These are phyloP conservation scores for Sphaerophoria rueppellii DNA, from an alignment of 2,888 invertebrate genomes.

Conservation along the genomic window DNA sequence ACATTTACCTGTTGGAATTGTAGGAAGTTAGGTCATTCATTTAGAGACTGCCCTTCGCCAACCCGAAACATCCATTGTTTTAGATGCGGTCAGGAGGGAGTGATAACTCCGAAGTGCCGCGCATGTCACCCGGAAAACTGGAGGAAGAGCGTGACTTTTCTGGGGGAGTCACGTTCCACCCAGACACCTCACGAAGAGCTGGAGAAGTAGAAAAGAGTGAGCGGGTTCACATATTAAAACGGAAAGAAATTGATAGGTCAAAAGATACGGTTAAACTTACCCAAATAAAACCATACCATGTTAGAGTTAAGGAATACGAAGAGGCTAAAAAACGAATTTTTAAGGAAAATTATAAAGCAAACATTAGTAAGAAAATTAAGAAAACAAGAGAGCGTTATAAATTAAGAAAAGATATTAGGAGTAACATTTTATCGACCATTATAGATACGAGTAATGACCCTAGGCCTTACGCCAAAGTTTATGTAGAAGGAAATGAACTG, in stretches of 20 bases:
- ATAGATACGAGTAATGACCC: no score
- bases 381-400: neutral
- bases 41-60: neutral
- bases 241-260: neutral
- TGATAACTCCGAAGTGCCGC: neutral
- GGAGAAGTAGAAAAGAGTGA: neutral
- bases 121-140: slow-evolving; percentile 1
- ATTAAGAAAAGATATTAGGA: no score
- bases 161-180: slow-evolving; percentile 5
- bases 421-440: no score
- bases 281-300: neutral
- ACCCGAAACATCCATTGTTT: neutral
- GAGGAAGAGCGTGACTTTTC: neutral
- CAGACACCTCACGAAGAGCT: neutral
- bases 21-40: neutral
- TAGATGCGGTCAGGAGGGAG: neutral
- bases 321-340: neutral
- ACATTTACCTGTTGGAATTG: neutral
- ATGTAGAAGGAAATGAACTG: no score
- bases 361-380: neutral
- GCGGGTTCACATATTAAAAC: neutral
- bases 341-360: neutral
- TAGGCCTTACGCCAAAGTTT: no score
- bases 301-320: neutral
- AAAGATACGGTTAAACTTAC: neutral